phyloP scores from a whole-genome alignment of 2,888 invertebrate genomes.

The Drosophila aldrichi region DNA sequence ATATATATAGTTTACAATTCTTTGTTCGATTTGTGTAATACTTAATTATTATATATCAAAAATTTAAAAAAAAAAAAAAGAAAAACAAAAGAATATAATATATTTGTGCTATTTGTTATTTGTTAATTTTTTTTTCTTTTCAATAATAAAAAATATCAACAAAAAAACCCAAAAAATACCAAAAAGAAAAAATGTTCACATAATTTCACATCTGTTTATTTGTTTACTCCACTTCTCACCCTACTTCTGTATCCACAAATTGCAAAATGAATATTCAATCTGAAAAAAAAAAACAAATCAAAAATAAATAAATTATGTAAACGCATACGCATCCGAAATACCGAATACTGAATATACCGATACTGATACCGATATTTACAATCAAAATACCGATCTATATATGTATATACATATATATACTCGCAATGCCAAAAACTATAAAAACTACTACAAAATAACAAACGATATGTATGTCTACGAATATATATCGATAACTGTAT shows the following conservation, averaged over 20 bases:
- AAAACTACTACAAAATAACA: constrained; percentile 31
- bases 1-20: constrained; percentile 43
- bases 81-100: constrained; percentile 17
- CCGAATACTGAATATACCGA: constrained; percentile 56
- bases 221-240: constrained; percentile 85
- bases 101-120: constrained; percentile 56
- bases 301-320: constrained; percentile 30
- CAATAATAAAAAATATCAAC: constrained; percentile 51
- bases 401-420: constrained; percentile 42
- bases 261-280: constrained; percentile 69
- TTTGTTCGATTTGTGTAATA: constrained; percentile 54
- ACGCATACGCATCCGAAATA: constrained; percentile 51
- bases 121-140: constrained; percentile 49
- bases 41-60: constrained; percentile 49
- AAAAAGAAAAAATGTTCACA: constrained; percentile 82
- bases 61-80: constrained; percentile 27
- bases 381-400: constrained; percentile 20
- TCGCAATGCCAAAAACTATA: constrained; percentile 49
- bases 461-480: constrained; percentile 36
- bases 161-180: constrained; percentile 18
- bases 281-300: constrained; percentile 30
- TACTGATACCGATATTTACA: constrained; percentile 40
- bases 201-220: constrained; percentile 85
- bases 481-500: constrained; percentile 23
- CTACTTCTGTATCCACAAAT: constrained; percentile 81